Conservation (phyloP, 1,140 invertebrate genomes). For the Drosophila sp. region DNA sequence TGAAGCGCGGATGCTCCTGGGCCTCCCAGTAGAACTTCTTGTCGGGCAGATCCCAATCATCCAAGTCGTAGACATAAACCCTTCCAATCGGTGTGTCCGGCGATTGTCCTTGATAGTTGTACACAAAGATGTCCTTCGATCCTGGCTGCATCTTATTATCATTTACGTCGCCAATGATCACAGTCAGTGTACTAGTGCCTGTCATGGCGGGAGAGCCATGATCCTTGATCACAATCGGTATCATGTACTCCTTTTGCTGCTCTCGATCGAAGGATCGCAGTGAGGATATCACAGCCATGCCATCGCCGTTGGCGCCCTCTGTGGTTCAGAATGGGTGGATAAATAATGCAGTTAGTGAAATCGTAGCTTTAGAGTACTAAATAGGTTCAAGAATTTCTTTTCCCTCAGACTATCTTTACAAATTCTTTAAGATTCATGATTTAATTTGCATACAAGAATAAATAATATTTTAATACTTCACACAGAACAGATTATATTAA, state of each 20-base stretch:
- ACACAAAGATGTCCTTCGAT: constrained; percentile 97
- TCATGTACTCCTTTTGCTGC: constrained; percentile 96
- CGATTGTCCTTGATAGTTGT: constrained; percentile 97
- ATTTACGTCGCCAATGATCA: constrained; percentile 98
- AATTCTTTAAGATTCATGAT: no score
- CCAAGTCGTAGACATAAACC: constrained; percentile 97
- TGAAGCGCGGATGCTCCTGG: constrained; percentile 92
- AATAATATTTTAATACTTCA: no score
- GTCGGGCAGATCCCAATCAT: constrained; percentile 98
- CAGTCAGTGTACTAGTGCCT: constrained; percentile 96
- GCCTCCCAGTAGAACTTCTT: constrained; percentile 98
- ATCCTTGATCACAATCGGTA: constrained; percentile 97
- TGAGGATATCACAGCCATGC: constrained; percentile 96
- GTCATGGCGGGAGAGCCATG: constrained; percentile 95
- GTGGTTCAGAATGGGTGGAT: constrained; percentile 28
- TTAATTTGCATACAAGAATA: no score
- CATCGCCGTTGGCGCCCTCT: constrained; percentile 97
- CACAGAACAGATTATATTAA: no score
- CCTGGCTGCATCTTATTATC: constrained; percentile 99
- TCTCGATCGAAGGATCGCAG: constrained; percentile 96
- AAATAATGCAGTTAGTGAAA: background rate
- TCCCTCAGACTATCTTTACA: no score
- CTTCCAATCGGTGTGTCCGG: constrained; percentile 96
- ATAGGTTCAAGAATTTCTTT: background rate
- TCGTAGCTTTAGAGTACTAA: no score